A percentile compares a stretch with the other conserved stretches of the same genome.
These are phyloP conservation scores for Melanotaenia pygmaea DNA, from an alignment of 2,797 vertebrate genomes.

Conservation along the genomic window DNA sequence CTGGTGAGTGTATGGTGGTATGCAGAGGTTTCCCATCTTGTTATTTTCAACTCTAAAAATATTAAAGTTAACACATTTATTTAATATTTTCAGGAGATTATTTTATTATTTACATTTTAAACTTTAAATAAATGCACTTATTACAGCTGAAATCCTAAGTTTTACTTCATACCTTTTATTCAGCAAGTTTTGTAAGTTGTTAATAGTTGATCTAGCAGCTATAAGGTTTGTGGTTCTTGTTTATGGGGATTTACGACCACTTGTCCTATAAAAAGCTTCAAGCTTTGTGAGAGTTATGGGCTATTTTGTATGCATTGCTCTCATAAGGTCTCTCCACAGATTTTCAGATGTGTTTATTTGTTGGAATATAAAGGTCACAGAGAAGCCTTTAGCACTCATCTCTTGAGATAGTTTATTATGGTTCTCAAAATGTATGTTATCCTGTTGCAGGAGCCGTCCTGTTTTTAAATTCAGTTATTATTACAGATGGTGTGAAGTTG, in stretches of 20 bases:
- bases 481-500: not conserved
- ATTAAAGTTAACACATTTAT: not conserved
- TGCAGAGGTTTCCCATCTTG: too few relatives aligned
- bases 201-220: not conserved
- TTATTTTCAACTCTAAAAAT: not conserved
- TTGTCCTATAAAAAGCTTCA: not conserved
- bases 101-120: not conserved
- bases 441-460: not conserved
- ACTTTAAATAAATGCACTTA: too few relatives aligned
- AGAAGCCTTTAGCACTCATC: not conserved
- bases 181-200: not conserved
- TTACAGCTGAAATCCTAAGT: not conserved
- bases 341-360: not conserved
- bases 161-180: not conserved
- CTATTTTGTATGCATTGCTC: not conserved
- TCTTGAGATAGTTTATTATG: not conserved
- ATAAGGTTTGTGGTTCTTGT: not conserved
- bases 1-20: too few relatives aligned
- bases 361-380: not conserved
- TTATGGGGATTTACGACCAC: not conserved
- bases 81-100: not conserved
- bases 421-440: not conserved
- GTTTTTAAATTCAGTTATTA: not conserved
- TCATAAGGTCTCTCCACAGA: not conserved
- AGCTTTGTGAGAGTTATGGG: not conserved